Conservation (phyloP, 2,888 invertebrate species). For the Pasiphila rectangulata region DNA sequence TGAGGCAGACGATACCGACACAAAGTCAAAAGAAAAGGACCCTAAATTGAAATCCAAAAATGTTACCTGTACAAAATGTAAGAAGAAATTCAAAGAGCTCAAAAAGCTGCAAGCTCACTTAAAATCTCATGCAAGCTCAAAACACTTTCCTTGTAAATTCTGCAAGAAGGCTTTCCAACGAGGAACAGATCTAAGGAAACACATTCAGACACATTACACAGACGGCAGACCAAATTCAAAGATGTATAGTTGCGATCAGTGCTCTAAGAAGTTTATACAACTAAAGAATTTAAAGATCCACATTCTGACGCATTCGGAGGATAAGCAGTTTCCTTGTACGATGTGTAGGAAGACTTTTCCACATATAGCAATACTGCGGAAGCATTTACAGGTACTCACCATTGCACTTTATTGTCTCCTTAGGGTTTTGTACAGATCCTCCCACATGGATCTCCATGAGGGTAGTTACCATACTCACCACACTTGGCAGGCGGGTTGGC, state of each 20-base stretch:
- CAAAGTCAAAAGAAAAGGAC: neutral
- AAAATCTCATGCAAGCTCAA: neutral
- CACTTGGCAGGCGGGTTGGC: no score
- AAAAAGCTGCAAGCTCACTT: neutral
- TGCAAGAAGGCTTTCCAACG: constrained; percentile 2
- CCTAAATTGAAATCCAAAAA: neutral
- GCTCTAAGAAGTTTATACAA: constrained; percentile 3
- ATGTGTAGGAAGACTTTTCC: neutral
- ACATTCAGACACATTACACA: neutral
- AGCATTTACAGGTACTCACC: neutral
- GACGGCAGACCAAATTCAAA: neutral
- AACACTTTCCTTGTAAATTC: neutral
- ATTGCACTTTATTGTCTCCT: no score
- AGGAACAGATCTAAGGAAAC: neutral
- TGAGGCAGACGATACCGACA: neutral
- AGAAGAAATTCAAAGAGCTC: neutral
- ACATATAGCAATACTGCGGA: neutral
- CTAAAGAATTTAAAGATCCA: constrained; percentile 4
- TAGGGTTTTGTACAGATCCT: no score
- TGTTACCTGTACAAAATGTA: constrained; percentile 2
- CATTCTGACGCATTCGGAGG: constrained; percentile 3
- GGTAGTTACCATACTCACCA: no score
- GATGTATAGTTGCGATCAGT: constrained; percentile 1
- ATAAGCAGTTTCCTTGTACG: constrained; percentile 2
- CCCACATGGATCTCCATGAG: no score